Evolutionary conservation across 2,888 invertebrate genomes (phyloP).

Genomic region (Hymenopus coronatus): DNA sequence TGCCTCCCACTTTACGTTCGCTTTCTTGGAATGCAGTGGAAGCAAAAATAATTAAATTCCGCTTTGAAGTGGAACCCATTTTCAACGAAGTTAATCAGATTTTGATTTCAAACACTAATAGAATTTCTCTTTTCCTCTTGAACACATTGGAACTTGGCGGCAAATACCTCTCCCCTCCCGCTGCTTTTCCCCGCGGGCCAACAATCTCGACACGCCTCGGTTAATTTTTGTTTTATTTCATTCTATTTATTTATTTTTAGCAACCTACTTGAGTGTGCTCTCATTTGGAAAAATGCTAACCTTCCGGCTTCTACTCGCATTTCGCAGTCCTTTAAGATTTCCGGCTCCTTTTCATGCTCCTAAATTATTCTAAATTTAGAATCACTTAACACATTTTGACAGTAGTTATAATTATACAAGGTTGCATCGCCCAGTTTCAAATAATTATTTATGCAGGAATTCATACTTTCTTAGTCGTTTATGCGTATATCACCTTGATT

Average conservation of each 20-base stretch:
- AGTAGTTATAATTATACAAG: neutral
- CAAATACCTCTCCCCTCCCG: neutral
- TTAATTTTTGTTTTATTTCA: neutral
- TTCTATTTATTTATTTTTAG: neutral
- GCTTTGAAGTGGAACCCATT: slow-evolving; percentile 41
- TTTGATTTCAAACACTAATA: slow-evolving; percentile 38
- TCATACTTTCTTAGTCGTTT: too few species aligned
- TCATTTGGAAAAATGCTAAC: neutral
- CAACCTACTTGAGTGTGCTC: neutral
- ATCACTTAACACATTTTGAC: neutral
- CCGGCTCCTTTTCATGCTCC: neutral
- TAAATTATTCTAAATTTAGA: neutral
- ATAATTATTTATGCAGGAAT: neutral
- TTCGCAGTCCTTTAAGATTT: neutral
- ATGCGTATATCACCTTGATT: too few species aligned
- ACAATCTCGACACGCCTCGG: neutral
- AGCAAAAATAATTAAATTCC: slow-evolving; percentile 41
- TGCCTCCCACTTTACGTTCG: neutral
- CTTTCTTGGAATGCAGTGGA: neutral
- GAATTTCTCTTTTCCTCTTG: slow-evolving; percentile 13
- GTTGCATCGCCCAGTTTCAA: neutral
- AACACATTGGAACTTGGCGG: neutral
- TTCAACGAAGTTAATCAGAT: slow-evolving; percentile 42
- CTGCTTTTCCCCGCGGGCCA: neutral
- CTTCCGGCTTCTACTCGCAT: neutral